Evolutionary conservation across 2,888 invertebrate genomes (phyloP).

Genomic region (Latrodectus hesperus): DNA sequence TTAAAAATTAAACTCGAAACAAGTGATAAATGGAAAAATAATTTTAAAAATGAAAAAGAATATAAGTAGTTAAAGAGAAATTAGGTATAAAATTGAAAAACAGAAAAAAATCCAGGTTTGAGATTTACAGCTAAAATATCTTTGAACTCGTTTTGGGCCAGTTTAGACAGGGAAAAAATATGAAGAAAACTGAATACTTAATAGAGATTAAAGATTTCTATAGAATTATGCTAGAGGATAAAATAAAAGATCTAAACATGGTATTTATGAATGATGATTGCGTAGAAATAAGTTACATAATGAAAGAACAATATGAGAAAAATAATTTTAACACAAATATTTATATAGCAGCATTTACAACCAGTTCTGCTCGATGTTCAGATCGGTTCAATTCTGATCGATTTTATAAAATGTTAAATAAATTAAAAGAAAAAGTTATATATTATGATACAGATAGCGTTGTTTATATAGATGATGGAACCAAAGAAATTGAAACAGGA

Average conservation of each 20-base stretch:
- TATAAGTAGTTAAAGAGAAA: too few species aligned
- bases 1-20: constrained; percentile 14
- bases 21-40: constrained; percentile 3
- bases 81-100: neutral
- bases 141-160: constrained; percentile 17
- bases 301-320: constrained; percentile 14
- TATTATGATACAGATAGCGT: neutral
- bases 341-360: constrained; percentile 1
- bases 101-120: neutral
- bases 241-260: constrained; percentile 18
- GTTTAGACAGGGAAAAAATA: neutral
- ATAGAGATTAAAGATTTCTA: neutral
- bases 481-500: too few species aligned
- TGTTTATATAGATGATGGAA: too few species aligned
- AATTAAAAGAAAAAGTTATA: neutral
- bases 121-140: neutral
- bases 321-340: neutral
- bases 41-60: too few species aligned
- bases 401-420: constrained; percentile 1
- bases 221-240: constrained; percentile 19
- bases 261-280: constrained; percentile 4
- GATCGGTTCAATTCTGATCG: too few species aligned
- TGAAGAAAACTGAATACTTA: too few species aligned
- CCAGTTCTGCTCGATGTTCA: neutral
- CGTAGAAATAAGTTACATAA: constrained; percentile 27